phyloP scores from a whole-genome alignment of 2,797 vertebrate species.

The Neosalanx taihuensis region DNA sequence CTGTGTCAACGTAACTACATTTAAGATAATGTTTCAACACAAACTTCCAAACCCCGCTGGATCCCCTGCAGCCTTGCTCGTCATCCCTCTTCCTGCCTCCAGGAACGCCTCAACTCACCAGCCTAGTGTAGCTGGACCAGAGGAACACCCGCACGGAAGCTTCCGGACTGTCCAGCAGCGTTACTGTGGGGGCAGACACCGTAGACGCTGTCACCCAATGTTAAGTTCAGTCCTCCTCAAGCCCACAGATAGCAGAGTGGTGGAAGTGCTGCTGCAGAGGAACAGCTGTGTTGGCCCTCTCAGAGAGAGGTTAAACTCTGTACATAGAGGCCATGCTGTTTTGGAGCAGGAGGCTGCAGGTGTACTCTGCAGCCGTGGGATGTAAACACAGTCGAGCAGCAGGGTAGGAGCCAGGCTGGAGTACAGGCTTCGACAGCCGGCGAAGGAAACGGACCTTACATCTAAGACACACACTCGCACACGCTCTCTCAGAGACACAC shows the following conservation, averaged over 20 bases:
- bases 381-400: background rate
- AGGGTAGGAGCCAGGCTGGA: background rate
- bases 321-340: background rate
- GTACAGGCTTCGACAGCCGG: background rate
- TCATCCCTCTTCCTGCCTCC: conserved; percentile 53
- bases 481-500: background rate
- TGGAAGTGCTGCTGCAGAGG: background rate
- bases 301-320: background rate
- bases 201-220: too few species aligned
- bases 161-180: background rate
- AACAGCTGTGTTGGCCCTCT: background rate
- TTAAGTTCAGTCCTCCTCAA: background rate
- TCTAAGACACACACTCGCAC: background rate
- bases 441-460: background rate
- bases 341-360: background rate
- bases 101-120: background rate
- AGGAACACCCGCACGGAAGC: background rate
- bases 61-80: conserved; percentile 56
- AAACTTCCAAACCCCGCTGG: conserved; percentile 64
- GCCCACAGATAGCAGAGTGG: background rate
- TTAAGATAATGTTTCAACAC: conserved; percentile 58
- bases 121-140: background rate
- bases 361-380: background rate
- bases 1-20: conserved; percentile 61
- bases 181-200: background rate